Conservation (phyloP, 1,140 invertebrate species). For the Drosophila tropicalis region DNA sequence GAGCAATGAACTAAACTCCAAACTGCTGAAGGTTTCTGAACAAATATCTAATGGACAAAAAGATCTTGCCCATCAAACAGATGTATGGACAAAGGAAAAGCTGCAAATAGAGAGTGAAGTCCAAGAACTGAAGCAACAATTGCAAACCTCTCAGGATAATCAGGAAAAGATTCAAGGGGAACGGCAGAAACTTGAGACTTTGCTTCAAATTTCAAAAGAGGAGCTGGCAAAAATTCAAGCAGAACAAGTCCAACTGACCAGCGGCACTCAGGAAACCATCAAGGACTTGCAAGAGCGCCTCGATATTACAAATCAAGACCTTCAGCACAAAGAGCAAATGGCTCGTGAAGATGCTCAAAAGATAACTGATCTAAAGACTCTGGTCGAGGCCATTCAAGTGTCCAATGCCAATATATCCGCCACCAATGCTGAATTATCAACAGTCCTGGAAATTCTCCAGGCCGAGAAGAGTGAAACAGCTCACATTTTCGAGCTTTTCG, state of each 20-base stretch:
- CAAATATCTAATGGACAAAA: constrained; percentile 59
- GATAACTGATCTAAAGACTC: constrained; percentile 63
- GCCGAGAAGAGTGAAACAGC: constrained; percentile 74
- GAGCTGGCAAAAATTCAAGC: constrained; percentile 45
- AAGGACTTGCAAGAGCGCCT: constrained; percentile 61
- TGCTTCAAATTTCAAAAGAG: constrained; percentile 45
- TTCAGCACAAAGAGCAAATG: constrained; percentile 66
- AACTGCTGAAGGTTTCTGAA: constrained; percentile 53
- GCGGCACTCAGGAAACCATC: constrained; percentile 39
- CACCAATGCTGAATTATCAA: constrained; percentile 71
- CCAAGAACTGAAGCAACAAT: constrained; percentile 53
- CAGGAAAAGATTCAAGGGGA: constrained; percentile 46
- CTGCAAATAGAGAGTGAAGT: constrained; percentile 54
- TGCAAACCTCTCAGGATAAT: constrained; percentile 43
- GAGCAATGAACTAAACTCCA: constrained; percentile 50
- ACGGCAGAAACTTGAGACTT: constrained; percentile 30
- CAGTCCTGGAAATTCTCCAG: constrained; percentile 67
- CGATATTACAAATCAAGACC: constrained; percentile 62
- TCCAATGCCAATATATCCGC: constrained; percentile 73
- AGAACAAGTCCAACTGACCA: constrained; percentile 50
- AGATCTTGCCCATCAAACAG: constrained; percentile 43
- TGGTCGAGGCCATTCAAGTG: constrained; percentile 66
- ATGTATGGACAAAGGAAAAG: constrained; percentile 51
- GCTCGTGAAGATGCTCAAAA: constrained; percentile 65
- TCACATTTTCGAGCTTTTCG: constrained; percentile 78